Conservation (phyloP, 2,888 invertebrate genomes). For the Erebia epiphron region DNA sequence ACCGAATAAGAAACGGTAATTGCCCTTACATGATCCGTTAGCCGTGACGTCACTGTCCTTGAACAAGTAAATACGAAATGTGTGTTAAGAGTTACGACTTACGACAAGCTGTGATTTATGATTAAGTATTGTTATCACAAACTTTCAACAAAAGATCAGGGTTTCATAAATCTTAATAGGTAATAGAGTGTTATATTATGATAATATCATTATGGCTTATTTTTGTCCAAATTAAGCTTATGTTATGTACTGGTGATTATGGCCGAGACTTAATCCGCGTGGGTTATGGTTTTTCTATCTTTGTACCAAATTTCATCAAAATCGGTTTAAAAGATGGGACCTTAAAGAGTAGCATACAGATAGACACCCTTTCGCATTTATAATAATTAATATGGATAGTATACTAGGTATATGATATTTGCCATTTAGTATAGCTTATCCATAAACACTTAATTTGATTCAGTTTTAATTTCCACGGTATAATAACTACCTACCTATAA, state of each 20-base stretch:
- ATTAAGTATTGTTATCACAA: constrained; percentile 45
- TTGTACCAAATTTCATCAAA: too few species aligned
- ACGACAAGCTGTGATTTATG: constrained; percentile 53
- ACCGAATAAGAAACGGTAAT: constrained; percentile 38
- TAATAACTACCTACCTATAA: too few species aligned
- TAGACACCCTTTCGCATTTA: too few species aligned
- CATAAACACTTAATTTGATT: neutral
- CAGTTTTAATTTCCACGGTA: too few species aligned
- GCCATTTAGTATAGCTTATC: neutral
- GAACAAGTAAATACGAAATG: constrained; percentile 27
- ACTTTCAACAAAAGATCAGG: constrained; percentile 58
- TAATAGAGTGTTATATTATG: constrained; percentile 54
- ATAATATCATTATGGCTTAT: constrained; percentile 61
- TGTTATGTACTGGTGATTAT: neutral
- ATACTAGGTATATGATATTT: neutral
- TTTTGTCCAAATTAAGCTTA: neutral
- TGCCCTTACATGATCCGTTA: constrained; percentile 37
- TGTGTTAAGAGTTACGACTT: constrained; percentile 19
- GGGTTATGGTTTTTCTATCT: too few species aligned
- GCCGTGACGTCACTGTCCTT: constrained; percentile 34
- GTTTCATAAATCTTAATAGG: constrained; percentile 45
- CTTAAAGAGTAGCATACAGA: too few species aligned
- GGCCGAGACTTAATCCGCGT: too few species aligned
- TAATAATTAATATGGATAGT: too few species aligned
- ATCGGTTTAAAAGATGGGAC: too few species aligned